These are phyloP conservation scores for Strigamia maritima DNA, from an alignment of 2,888 invertebrate species.

Conservation along the genomic window DNA sequence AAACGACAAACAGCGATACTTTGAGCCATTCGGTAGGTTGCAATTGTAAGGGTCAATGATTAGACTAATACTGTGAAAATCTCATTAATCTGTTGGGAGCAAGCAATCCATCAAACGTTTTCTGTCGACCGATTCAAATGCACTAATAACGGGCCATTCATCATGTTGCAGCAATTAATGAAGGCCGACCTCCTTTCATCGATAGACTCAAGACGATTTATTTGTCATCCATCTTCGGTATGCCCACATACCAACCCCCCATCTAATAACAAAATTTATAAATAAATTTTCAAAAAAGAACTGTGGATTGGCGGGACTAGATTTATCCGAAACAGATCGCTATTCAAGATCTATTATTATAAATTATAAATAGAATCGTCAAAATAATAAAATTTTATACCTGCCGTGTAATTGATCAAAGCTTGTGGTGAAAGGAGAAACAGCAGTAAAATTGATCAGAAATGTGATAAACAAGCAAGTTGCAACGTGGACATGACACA, in stretches of 20 bases:
- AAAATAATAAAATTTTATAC: background rate
- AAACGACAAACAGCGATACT: background rate
- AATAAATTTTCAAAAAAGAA: background rate
- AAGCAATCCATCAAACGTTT: constrained; percentile 38
- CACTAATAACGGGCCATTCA: constrained; percentile 38
- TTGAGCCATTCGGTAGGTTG: background rate
- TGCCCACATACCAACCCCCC: constrained; percentile 8
- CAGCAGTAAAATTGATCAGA: constrained; percentile 20
- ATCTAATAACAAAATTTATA: background rate
- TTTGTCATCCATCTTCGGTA: constrained; percentile 37
- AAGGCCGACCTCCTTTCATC: constrained; percentile 29
- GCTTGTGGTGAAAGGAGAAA: background rate
- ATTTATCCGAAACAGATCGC: background rate
- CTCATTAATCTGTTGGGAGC: constrained; percentile 36
- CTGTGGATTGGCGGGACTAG: background rate
- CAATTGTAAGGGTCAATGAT: constrained; percentile 28
- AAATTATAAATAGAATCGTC: background rate
- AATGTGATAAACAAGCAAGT: constrained; percentile 27
- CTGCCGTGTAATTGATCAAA: background rate
- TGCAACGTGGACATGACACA: constrained; percentile 12
- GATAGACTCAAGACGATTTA: constrained; percentile 35
- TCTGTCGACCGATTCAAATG: constrained; percentile 36
- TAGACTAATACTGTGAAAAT: constrained; percentile 36
- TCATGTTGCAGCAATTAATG: constrained; percentile 38
- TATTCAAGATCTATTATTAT: background rate